phyloP scores from a whole-genome alignment of 2,113 vertebrate genomes.

The Meles meles region DNA sequence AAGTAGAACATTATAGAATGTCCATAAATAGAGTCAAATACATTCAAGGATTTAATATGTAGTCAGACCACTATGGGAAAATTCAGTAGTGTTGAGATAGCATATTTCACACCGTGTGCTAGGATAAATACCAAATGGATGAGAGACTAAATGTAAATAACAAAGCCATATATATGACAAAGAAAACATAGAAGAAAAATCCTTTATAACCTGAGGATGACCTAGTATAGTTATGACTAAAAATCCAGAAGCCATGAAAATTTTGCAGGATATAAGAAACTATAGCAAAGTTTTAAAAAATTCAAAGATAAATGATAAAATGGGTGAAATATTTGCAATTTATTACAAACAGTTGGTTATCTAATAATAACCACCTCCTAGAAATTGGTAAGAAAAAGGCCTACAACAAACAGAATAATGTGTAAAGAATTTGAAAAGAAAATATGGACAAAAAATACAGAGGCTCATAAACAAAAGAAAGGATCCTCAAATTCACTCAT shows the following conservation, averaged over 20 bases:
- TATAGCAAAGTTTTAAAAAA: background rate
- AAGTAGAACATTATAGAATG: background rate
- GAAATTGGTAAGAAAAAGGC: background rate
- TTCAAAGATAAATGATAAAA: background rate
- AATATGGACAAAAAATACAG: background rate
- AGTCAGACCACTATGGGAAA: background rate
- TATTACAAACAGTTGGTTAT: background rate
- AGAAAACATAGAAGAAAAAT: background rate
- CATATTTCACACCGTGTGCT: background rate
- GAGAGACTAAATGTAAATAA: background rate
- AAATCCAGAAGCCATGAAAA: background rate
- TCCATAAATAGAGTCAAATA: background rate
- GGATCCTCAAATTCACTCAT: background rate
- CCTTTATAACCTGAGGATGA: background rate
- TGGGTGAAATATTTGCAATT: background rate
- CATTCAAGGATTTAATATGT: background rate
- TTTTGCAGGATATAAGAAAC: background rate
- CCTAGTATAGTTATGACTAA: background rate
- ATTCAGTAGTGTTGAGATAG: background rate
- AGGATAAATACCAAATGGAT: background rate
- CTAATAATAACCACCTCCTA: background rate
- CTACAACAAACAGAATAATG: background rate
- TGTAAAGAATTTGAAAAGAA: background rate
- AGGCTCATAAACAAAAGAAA: slow-evolving; percentile 23
- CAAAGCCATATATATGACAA: background rate